Evolutionary conservation across 2,113 vertebrate species (phyloP).

Genomic region (Sinosuthora webbiana): DNA sequence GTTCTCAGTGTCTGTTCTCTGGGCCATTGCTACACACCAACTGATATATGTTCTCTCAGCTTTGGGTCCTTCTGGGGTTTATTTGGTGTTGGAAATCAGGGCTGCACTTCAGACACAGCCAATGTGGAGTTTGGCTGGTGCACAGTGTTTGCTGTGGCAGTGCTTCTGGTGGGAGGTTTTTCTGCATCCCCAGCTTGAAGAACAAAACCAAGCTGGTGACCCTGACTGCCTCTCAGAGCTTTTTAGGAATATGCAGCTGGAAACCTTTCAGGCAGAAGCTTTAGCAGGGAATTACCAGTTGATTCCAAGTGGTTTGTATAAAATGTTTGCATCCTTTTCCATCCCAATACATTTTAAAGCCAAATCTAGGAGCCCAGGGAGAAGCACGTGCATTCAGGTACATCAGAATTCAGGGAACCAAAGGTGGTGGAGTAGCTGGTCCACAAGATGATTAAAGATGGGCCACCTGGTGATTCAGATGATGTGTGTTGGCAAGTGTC

Average conservation of each 20-base stretch:
- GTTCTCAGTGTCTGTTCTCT: background rate
- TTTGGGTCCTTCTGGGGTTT: background rate
- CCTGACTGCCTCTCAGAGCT: background rate
- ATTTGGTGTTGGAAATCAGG: background rate
- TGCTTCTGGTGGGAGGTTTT: background rate
- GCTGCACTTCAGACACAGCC: background rate
- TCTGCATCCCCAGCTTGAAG: background rate
- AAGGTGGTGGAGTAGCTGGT: background rate
- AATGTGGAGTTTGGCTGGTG: background rate
- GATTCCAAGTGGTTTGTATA: background rate
- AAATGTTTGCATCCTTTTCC: background rate
- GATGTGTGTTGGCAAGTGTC: fast-evolving
- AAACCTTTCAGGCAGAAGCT: background rate
- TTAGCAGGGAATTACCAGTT: background rate
- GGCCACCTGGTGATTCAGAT: background rate
- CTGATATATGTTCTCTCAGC: fast-evolving
- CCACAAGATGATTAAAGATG: background rate
- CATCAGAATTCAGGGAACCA: background rate
- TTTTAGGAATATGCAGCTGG: background rate
- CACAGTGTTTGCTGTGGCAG: background rate
- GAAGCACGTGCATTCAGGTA: background rate
- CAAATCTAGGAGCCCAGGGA: background rate
- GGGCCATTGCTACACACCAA: fast-evolving
- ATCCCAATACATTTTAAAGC: background rate
- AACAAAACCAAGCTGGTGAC: background rate